Conservation (phyloP, 2,113 vertebrate genomes). For the Dicentrarchus labrax region DNA sequence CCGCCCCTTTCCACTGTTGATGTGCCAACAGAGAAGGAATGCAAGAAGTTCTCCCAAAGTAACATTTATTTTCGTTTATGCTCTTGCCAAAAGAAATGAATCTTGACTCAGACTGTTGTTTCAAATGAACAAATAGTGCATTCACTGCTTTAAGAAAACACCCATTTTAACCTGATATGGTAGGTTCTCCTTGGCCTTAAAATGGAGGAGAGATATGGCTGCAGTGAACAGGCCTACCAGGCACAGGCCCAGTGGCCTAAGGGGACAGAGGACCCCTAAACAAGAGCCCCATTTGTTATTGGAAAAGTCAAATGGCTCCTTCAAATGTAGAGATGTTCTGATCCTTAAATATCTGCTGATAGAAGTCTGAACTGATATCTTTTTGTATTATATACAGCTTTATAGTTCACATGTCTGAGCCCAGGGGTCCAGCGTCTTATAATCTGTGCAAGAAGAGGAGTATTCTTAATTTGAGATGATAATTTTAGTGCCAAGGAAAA, state of each 20-base stretch:
- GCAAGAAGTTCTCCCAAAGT: constrained; percentile 26
- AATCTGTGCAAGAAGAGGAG: neutral
- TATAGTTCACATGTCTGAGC: neutral
- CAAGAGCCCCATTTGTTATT: neutral
- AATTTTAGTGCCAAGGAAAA: neutral
- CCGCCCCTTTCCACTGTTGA: neutral
- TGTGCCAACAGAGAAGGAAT: constrained; percentile 49
- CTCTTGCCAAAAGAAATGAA: constrained; percentile 20
- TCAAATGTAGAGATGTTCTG: neutral
- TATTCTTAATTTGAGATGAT: neutral
- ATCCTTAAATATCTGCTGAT: neutral
- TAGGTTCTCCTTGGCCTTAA: neutral
- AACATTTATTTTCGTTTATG: constrained; percentile 29
- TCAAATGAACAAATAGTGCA: constrained; percentile 15
- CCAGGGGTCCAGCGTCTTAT: neutral
- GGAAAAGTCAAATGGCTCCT: neutral
- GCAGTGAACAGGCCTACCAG: neutral
- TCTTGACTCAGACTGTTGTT: constrained; percentile 14
- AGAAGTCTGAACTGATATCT: neutral
- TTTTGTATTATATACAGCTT: neutral
- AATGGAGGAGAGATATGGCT: neutral
- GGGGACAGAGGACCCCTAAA: neutral
- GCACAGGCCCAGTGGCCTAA: neutral
- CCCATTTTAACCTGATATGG: neutral
- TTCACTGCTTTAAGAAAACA: constrained; percentile 4